A percentile compares a stretch with the other conserved stretches of the same genome.
phyloP scores from a whole-genome alignment of 1,140 invertebrate species.

The Tetragnatha versicolor region DNA sequence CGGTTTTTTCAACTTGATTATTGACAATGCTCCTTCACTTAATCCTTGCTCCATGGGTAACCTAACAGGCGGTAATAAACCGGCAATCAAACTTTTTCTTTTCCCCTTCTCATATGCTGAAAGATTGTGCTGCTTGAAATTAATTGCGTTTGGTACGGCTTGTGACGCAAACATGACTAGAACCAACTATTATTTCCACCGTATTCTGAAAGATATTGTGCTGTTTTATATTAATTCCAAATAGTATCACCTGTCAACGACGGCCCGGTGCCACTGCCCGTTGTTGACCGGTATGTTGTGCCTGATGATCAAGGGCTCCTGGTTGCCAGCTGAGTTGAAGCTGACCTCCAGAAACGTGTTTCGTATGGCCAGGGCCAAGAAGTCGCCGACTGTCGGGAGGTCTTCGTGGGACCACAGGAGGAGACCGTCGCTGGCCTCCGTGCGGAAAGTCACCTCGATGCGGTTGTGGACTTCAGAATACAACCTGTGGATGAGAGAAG shows the following conservation, averaged over 20 bases:
- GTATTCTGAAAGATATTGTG: background rate
- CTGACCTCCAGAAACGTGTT: conserved; percentile 71
- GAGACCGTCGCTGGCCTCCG: conserved; percentile 72
- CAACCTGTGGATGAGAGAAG: background rate
- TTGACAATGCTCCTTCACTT: no score
- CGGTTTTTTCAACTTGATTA: no score
- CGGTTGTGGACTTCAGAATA: conserved; percentile 67
- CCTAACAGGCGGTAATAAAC: no score
- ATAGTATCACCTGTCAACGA: conserved; percentile 64
- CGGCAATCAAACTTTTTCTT: no score
- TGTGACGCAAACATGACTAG: no score
- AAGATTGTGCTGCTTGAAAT: no score
- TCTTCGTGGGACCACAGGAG: conserved; percentile 75
- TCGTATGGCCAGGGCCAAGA: conserved; percentile 71
- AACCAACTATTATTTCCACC: no score
- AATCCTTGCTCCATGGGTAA: no score
- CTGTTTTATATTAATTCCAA: conserved; percentile 6
- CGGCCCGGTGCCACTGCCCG: conserved; percentile 76
- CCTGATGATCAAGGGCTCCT: conserved; percentile 67
- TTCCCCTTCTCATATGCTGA: no score
- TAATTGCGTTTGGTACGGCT: no score
- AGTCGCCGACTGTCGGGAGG: conserved; percentile 67
- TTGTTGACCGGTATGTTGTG: conserved; percentile 70
- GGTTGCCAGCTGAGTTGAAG: conserved; percentile 72
- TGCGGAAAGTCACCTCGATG: conserved; percentile 76